Percentiles rank a stretch among this genome's conserved stretches.
Conservation (phyloP, 2,797 vertebrate species). For the Alosa sapidissima region DNA sequence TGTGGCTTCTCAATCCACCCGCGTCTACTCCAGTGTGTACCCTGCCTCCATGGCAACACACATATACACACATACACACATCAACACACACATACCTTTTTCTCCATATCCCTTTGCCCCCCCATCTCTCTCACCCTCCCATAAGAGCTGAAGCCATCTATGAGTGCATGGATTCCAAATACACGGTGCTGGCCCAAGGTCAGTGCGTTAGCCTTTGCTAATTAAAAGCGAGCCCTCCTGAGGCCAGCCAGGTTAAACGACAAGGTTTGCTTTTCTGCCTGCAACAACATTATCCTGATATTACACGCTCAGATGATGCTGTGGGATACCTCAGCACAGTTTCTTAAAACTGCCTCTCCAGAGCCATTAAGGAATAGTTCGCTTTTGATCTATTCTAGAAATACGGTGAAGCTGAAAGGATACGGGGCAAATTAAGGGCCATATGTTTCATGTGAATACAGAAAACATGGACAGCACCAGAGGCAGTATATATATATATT, state of each 20-base stretch:
- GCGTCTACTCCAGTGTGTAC: constrained; percentile 45
- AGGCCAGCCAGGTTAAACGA: constrained; percentile 83
- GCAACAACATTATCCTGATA: constrained; percentile 70
- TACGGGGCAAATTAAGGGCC: background rate
- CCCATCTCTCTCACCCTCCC: constrained; percentile 65
- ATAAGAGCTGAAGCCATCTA: constrained; percentile 71
- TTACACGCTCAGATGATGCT: constrained; percentile 67
- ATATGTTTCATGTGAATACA: constrained; percentile 7
- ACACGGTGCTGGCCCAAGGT: constrained; percentile 81
- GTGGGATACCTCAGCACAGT: constrained; percentile 53
- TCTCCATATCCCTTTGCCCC: constrained; percentile 42
- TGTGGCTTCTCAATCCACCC: constrained; percentile 65
- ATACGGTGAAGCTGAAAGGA: background rate
- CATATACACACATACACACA: constrained; percentile 32
- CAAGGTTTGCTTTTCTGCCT: constrained; percentile 71
- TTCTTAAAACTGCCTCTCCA: constrained; percentile 13
- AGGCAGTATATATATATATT: background rate
- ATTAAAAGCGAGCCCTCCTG: constrained; percentile 89
- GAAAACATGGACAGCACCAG: background rate
- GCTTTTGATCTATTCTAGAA: constrained; percentile 21
- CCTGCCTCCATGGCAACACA: constrained; percentile 43
- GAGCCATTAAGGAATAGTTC: background rate
- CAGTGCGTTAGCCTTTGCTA: constrained; percentile 86
- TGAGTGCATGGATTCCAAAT: constrained; percentile 81
- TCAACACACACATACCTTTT: constrained; percentile 33